These are phyloP conservation scores for Phaethornis superciliosus DNA, from an alignment of 2,113 vertebrate genomes.

Conservation along the genomic window DNA sequence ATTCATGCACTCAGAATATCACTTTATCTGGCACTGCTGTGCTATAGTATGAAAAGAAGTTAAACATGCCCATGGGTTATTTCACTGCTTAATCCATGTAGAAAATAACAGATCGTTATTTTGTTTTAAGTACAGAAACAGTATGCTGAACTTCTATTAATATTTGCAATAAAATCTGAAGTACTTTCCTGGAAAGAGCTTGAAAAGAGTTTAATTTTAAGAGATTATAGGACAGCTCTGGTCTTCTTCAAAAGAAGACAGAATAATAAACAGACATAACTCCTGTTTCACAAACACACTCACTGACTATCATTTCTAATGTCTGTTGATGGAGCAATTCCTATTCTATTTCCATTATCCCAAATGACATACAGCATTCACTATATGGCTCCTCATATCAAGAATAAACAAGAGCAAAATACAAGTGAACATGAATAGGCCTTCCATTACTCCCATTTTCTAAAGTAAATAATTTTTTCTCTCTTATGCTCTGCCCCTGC, in stretches of 20 bases:
- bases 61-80: not conserved
- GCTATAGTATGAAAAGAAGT: not conserved
- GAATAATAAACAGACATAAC: constrained; percentile 61
- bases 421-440: constrained; percentile 13
- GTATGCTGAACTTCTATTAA: not conserved
- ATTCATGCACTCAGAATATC: rapidly evolving
- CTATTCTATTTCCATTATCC: constrained; percentile 54
- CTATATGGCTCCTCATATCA: not conserved
- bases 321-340: constrained; percentile 43
- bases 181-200: not conserved
- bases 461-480: constrained; percentile 57
- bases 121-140: not conserved
- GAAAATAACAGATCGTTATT: not conserved
- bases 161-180: constrained; percentile 44
- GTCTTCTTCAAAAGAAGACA: constrained; percentile 52
- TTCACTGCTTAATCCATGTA: not conserved
- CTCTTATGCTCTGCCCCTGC: constrained; percentile 25
- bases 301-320: not conserved
- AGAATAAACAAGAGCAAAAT: constrained; percentile 38
- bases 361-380: constrained; percentile 25
- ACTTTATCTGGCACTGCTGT: not conserved
- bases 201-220: constrained; percentile 30
- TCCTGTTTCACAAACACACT: constrained; percentile 35
- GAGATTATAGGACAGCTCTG: constrained; percentile 36
- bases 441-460: constrained; percentile 43